Evolutionary conservation across 1,140 invertebrate species (phyloP).

Genomic region (Bradysia coprophila): DNA sequence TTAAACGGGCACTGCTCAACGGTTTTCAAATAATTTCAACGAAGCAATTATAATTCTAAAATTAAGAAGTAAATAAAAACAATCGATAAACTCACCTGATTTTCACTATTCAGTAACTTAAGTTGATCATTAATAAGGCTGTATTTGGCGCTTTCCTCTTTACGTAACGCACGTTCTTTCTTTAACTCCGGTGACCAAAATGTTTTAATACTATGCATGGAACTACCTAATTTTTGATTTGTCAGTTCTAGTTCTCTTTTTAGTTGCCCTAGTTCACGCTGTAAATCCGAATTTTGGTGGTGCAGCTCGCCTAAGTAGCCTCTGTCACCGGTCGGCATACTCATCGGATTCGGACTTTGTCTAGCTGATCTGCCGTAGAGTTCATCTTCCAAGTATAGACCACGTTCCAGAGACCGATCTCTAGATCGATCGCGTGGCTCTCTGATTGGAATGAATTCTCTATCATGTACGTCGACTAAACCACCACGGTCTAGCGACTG

Average conservation of each 20-base stretch:
- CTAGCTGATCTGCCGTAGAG: slow-evolving; percentile 53
- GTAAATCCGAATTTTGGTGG: slow-evolving; percentile 85
- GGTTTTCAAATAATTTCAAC: too few relatives aligned
- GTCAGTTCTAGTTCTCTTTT: slow-evolving; percentile 94
- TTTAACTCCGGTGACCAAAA: slow-evolving; percentile 99
- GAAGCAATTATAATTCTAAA: too few relatives aligned
- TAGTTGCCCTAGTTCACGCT: slow-evolving; percentile 87
- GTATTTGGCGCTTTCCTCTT: slow-evolving; percentile 96
- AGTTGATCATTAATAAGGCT: slow-evolving; percentile 92
- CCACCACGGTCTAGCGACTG: slow-evolving; percentile 56
- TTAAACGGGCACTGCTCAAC: too few relatives aligned
- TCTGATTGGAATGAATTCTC: slow-evolving; percentile 65
- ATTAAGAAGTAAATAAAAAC: too few relatives aligned
- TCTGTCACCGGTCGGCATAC: slow-evolving; percentile 22
- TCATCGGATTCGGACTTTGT: slow-evolving; percentile 43
- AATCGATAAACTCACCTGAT: slow-evolving; percentile 88
- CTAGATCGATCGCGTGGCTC: slow-evolving; percentile 43
- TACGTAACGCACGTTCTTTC: slow-evolving; percentile 87
- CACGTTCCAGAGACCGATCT: slow-evolving; percentile 39
- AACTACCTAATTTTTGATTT: slow-evolving; percentile 94
- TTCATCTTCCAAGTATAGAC: slow-evolving; percentile 54
- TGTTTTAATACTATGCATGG: slow-evolving; percentile 98
- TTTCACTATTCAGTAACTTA: slow-evolving; percentile 88
- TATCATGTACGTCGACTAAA: slow-evolving; percentile 38
- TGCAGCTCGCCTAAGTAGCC: slow-evolving; percentile 82